Base-by-base conservation (phyloP, 2,797 vertebrate genomes). In the Fundulus diaphanus region DNA sequence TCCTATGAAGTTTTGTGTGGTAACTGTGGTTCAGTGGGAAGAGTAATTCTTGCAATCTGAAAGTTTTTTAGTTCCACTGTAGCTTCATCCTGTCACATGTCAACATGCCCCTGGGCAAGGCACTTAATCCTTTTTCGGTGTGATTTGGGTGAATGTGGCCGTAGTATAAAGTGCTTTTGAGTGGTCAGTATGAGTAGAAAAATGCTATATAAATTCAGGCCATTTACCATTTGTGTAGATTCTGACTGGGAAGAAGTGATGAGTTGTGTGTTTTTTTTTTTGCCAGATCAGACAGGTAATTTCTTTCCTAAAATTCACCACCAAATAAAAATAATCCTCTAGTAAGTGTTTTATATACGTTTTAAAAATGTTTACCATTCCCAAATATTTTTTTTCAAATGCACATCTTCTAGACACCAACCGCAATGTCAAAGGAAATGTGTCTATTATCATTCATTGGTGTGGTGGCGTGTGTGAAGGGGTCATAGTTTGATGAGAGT, bases 401-500 rank as follows among this genome's bases (percentile, higher is more conserved):
- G 22, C 61, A 65, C 35, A 15, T 65, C 11, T 13, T n/a, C 61
- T n/a, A 13, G 5, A 65, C 24, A 37, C 22, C 8, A 24, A 37
- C 77, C 80, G 40, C 73, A 57, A 27, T 68, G 44, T 49, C 52
- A 57, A 44, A 22, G 12, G n/a, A 44, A 71, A 56, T n/a, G 15
- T 42, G 52, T 13, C 33, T 56, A 15, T 20, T 74, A 31, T 82
- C 77, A 82, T 85, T 80, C 80, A 86, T 74, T 67, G 24, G 37
- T 57, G 31, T 78, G 54, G 59, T 88, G 69, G 68, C 74, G 69
- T 66, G 74, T 82, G 74, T 75, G 75, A 81, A 82, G 54, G 77
- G 89, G 87, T 92, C 88, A 90, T 73, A 87, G 77, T 82, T 78
- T 82, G 78, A 84, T 54, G 74, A 70, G 59, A 77, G 74, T 52